These are phyloP conservation scores for Chaenodraco wilsoni DNA, from an alignment of 2,797 vertebrate genomes.

Conservation along the genomic window DNA sequence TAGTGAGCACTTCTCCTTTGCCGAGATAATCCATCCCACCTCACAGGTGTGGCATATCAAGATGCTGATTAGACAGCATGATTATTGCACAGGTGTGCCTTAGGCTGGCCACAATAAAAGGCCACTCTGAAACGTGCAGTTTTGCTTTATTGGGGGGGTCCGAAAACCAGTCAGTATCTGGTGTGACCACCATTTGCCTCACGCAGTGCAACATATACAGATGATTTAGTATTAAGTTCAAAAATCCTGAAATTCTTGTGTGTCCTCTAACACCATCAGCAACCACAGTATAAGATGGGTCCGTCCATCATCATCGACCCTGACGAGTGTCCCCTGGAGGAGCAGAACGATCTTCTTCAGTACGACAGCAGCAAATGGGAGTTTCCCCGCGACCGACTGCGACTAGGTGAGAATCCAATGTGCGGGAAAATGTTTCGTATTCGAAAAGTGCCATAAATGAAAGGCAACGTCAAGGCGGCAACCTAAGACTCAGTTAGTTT, in stretches of 20 bases:
- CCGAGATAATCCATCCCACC: too few relatives aligned
- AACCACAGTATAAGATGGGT: slow-evolving; percentile 91
- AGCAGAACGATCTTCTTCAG: slow-evolving; percentile 92
- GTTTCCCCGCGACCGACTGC: slow-evolving; percentile 92
- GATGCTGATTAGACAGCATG: too few relatives aligned
- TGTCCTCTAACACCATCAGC: slow-evolving; percentile 63
- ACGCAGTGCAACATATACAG: background rate
- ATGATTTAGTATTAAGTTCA: background rate
- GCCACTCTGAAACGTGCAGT: too few relatives aligned
- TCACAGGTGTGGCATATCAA: too few relatives aligned
- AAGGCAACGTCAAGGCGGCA: background rate
- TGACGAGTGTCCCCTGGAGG: slow-evolving; percentile 91
- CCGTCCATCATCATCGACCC: slow-evolving; percentile 96
- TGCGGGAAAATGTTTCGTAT: background rate
- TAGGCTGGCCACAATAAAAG: too few relatives aligned
- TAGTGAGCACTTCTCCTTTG: too few relatives aligned
- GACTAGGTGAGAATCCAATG: slow-evolving; percentile 84
- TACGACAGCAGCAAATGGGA: slow-evolving; percentile 96
- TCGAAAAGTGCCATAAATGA: background rate
- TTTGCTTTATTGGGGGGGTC: too few relatives aligned
- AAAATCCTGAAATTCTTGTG: background rate
- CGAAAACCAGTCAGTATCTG: too few relatives aligned
- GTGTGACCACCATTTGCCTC: too few relatives aligned
- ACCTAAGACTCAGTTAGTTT: background rate
- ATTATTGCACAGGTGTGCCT: too few relatives aligned